Conservation (phyloP, 1,140 invertebrate species). For the Drosophila obscura region DNA sequence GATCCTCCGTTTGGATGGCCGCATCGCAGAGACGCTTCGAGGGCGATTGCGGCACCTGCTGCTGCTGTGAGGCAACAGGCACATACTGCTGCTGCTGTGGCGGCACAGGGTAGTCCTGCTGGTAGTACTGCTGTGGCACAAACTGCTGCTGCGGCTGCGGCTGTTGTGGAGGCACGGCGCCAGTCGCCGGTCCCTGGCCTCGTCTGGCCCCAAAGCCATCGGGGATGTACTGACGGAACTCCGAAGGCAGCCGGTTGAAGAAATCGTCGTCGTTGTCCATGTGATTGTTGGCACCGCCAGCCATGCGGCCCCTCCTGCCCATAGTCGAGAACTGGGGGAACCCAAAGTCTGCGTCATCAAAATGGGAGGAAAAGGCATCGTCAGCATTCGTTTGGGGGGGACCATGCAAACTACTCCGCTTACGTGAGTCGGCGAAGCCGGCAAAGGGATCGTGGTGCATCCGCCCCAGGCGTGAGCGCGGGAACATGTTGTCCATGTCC, state of each 20-base stretch:
- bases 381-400: conserved; percentile 53
- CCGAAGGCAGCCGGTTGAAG: conserved; percentile 86
- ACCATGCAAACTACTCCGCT: conserved; percentile 85
- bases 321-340: conserved; percentile 78
- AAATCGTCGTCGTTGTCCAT: conserved; percentile 84
- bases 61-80: conserved; percentile 67
- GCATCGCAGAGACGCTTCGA: conserved; percentile 75
- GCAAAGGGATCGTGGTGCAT: conserved; percentile 84
- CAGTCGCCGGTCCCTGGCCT: conserved; percentile 54
- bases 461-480: conserved; percentile 81
- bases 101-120: conserved; percentile 25
- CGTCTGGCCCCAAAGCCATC: conserved; percentile 84
- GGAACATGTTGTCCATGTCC: conserved; percentile 81
- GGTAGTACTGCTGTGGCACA: conserved; percentile 63
- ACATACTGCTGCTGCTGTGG: conserved; percentile 22
- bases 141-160: conserved; percentile 29
- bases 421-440: conserved; percentile 85
- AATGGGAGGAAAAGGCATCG: conserved; percentile 72
- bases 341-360: conserved; percentile 84
- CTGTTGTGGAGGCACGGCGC: conserved; percentile 60
- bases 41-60: conserved; percentile 74
- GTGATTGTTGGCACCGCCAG: conserved; percentile 61
- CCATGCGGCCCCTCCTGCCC: conserved; percentile 65
- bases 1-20: conserved; percentile 85
- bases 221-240: conserved; percentile 86